These are phyloP conservation scores for Dasysyrphus albostriatus DNA, from an alignment of 2,888 invertebrate genomes.

Conservation along the genomic window DNA sequence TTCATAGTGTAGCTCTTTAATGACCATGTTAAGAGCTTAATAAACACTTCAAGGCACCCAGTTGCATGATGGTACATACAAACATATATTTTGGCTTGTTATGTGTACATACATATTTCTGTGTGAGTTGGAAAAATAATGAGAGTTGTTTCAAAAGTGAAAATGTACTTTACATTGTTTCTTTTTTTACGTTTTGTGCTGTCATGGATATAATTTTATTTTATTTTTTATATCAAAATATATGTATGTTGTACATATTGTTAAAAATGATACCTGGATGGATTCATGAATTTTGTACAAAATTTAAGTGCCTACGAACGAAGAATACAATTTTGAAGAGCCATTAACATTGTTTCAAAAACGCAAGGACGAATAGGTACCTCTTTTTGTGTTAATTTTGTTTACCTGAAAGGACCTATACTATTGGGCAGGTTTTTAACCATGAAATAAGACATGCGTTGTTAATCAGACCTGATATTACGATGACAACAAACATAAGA, in stretches of 20 bases:
- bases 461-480: too few relatives aligned
- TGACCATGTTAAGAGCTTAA: conserved; percentile 72
- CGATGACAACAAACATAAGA: too few relatives aligned
- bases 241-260: neutral
- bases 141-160: conserved; percentile 44
- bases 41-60: conserved; percentile 70
- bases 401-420: too few relatives aligned
- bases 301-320: conserved; percentile 30
- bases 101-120: conserved; percentile 15
- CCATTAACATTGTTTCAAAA: conserved; percentile 8
- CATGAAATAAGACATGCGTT: too few relatives aligned
- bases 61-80: neutral
- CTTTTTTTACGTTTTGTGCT: conserved; percentile 39
- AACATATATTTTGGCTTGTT: conserved; percentile 14
- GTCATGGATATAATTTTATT: conserved; percentile 21
- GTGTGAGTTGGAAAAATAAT: conserved; percentile 39
- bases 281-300: neutral
- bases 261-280: neutral
- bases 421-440: too few relatives aligned
- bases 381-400: neutral
- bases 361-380: neutral
- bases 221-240: neutral
- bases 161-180: conserved; percentile 50
- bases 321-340: neutral
- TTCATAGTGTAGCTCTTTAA: conserved; percentile 46